phyloP scores from a whole-genome alignment of 2,113 vertebrate genomes.

The Dasyornis broadbenti region DNA sequence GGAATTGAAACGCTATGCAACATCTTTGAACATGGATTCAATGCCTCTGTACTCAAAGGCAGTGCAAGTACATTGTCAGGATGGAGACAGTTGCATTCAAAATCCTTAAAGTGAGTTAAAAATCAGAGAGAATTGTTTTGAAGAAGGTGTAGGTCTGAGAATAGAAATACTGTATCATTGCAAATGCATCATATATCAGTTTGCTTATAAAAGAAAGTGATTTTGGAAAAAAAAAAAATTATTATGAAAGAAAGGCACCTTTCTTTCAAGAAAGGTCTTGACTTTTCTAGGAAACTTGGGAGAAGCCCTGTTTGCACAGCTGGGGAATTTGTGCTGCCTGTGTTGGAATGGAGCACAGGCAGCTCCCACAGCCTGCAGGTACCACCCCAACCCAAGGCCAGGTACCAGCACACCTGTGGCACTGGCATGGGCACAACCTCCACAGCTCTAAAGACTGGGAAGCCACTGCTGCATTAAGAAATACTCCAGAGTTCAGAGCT shows the following conservation, averaged over 20 bases:
- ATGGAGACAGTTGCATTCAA: not conserved
- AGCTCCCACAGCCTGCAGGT: not conserved
- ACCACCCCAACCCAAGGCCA: not conserved
- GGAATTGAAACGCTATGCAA: not conserved
- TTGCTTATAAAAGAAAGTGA: not conserved
- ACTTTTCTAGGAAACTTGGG: no score
- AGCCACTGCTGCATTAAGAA: not conserved
- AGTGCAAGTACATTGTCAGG: rapidly evolving
- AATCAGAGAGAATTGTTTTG: not conserved
- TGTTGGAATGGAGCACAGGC: not conserved
- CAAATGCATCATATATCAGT: not conserved
- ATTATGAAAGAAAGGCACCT: not conserved
- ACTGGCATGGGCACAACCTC: not conserved
- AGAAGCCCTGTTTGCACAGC: not conserved
- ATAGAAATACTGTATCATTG: not conserved
- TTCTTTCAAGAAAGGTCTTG: not conserved
- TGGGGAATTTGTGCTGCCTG: not conserved
- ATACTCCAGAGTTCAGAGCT: not conserved
- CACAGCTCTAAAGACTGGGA: not conserved
- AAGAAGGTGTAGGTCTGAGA: not conserved
- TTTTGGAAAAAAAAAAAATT: not conserved
- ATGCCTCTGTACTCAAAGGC: not conserved
- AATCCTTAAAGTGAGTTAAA: not conserved
- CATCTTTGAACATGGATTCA: not conserved
- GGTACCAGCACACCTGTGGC: not conserved